These are phyloP conservation scores for Blennius ocellaris DNA, from an alignment of 2,113 vertebrate species.

Conservation along the genomic window DNA sequence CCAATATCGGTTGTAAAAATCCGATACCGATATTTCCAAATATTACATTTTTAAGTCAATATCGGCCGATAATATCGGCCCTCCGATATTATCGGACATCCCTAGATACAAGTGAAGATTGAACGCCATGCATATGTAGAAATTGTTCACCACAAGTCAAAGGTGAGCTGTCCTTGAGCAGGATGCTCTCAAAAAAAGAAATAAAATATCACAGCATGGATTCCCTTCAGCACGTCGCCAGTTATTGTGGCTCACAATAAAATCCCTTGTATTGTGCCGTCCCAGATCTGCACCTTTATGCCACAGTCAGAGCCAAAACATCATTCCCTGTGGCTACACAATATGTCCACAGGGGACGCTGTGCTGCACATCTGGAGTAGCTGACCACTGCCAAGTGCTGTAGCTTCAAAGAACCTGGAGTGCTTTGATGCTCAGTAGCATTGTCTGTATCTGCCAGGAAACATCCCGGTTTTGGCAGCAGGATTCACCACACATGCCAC, in stretches of 20 bases:
- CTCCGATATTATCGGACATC: no score
- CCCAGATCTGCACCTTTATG: neutral
- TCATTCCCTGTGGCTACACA: conserved; percentile 24
- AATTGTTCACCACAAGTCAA: neutral
- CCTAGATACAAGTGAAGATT: neutral
- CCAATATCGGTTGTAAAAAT: no score
- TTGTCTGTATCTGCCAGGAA: conserved; percentile 42
- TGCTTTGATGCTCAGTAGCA: conserved; percentile 43
- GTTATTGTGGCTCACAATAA: neutral
- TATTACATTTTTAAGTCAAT: no score
- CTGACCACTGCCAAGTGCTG: conserved; percentile 43
- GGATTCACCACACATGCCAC: conserved; percentile 17
- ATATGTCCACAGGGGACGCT: conserved; percentile 32
- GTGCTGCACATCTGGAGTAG: conserved; percentile 47
- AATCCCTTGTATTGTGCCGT: neutral
- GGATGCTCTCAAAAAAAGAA: neutral
- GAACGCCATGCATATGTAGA: neutral
- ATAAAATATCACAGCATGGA: neutral
- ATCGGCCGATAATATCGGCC: no score
- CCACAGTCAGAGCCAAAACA: conserved; percentile 20
- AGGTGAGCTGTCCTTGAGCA: neutral
- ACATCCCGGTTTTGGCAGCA: conserved; percentile 48
- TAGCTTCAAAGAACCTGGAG: conserved; percentile 70
- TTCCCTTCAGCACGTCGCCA: neutral
- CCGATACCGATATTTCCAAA: no score